Evolutionary conservation across 2,113 vertebrate species (phyloP).

Genomic region (Neolamprologus hecqui): DNA sequence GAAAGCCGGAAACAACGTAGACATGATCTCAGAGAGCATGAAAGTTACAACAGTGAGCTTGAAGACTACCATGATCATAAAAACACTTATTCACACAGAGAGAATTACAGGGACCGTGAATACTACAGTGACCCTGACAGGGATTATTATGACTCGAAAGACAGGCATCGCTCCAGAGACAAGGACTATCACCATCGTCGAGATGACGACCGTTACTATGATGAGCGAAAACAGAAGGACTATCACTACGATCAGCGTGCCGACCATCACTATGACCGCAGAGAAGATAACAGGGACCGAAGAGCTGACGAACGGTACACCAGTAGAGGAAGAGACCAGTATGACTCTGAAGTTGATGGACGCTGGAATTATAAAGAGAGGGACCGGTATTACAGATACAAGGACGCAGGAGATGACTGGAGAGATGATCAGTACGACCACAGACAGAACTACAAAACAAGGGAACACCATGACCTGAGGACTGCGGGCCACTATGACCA

Average conservation of each 20-base stretch:
- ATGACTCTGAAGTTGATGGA: slow-evolving; percentile 41
- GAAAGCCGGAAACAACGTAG: slow-evolving; percentile 18
- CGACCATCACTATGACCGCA: slow-evolving; percentile 30
- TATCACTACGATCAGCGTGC: not conserved
- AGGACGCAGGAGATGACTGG: slow-evolving; percentile 25
- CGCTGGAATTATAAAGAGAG: slow-evolving; percentile 18
- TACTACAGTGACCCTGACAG: slow-evolving; percentile 11
- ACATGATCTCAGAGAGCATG: slow-evolving; percentile 19
- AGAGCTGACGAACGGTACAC: not conserved
- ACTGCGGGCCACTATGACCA: slow-evolving; percentile 11
- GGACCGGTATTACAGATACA: slow-evolving; percentile 27
- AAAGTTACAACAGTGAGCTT: slow-evolving; percentile 34
- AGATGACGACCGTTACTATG: slow-evolving; percentile 24
- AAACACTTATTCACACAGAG: slow-evolving; percentile 1
- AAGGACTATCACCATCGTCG: slow-evolving; percentile 18
- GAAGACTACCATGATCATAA: slow-evolving; percentile 25
- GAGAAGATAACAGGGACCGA: slow-evolving; percentile 6
- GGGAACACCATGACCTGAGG: slow-evolving; percentile 15
- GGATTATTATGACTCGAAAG: slow-evolving; percentile 41
- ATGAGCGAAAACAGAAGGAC: slow-evolving; percentile 16
- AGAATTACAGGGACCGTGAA: slow-evolving; percentile 26
- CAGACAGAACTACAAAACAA: slow-evolving; percentile 27
- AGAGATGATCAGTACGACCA: slow-evolving; percentile 29
- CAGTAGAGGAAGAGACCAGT: slow-evolving; percentile 9
- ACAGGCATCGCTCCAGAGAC: slow-evolving; percentile 14